A percentile compares a stretch with the other conserved stretches of the same genome.
Conservation (phyloP, 2,797 vertebrate genomes). For the Intellagama lesueurii region DNA sequence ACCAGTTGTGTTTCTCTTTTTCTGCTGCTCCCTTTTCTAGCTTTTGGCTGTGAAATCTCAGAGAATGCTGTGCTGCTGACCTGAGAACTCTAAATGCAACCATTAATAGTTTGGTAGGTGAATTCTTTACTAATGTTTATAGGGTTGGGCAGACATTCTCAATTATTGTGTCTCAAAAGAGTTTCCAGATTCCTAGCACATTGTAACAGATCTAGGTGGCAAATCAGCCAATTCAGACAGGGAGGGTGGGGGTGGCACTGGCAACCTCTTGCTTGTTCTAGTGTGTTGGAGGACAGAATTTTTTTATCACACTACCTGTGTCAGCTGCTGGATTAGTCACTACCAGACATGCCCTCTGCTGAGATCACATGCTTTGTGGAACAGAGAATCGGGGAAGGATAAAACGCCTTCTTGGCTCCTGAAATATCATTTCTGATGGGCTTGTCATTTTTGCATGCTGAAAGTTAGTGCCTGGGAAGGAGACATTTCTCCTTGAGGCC, state of each 20-base stretch:
- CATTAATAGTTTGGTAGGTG: background rate
- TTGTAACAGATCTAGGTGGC: background rate
- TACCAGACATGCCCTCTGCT: background rate
- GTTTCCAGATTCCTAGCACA: background rate
- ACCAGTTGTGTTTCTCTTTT: too few species aligned
- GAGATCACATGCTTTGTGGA: background rate
- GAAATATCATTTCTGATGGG: background rate
- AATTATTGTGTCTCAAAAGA: background rate
- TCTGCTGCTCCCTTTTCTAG: too few species aligned
- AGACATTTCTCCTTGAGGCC: conserved; percentile 24
- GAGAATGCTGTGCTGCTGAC: too few species aligned
- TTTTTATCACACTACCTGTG: background rate
- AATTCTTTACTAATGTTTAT: background rate
- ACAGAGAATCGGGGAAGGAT: background rate
- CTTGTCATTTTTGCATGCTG: conserved; percentile 32
- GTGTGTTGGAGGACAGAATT: background rate
- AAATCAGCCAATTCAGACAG: background rate
- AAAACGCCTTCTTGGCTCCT: conserved; percentile 20
- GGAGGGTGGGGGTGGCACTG: background rate
- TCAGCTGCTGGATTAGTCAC: background rate
- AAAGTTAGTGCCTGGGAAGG: conserved; percentile 27
- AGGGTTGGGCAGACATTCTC: background rate
- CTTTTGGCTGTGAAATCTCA: too few species aligned
- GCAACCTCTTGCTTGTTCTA: background rate
- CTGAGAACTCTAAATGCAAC: background rate